Base-by-base conservation (phyloP, 2,797 vertebrate genomes). In the Tenualosa ilisha region DNA sequence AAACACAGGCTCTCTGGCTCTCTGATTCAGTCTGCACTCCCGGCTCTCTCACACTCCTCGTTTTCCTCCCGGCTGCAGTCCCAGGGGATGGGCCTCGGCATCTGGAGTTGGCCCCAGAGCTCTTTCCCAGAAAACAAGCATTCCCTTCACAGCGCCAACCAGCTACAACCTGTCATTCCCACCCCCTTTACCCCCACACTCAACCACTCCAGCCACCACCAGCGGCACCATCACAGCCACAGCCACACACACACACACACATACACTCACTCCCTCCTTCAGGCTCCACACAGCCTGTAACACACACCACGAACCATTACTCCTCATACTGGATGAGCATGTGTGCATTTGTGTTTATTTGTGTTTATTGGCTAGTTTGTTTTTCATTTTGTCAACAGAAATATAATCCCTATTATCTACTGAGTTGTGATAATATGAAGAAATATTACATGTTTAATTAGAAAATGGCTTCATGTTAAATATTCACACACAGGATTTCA, bases 111-210 rank as follows among this genome's bases (percentile, higher is more conserved):
- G 98, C 98, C 95, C 84, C 90, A 86, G 91, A 90, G 90, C 91
- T 91, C 94, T 97, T 99, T 99, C 97, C 97, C 97, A 97, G 96
- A 96, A 96, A 98, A 97, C 95, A 94, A 95, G 95, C 13, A 5
- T 93, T 94, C 93, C 93, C 95, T 96, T 97, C 93, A 94, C 92
- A 93, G 93, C 37, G 43, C 91, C 72, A 86, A 46, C 91, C 72
- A 86, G 22, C 93, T 91, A 90, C 90, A 93, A 95, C 94, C 95
- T 87, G 93, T 93, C 83, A 89, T 92, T 84, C 88, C 93, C 92
- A 88, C 88, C 88, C 86, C 90, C 92, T 92, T 88, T 88, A 88
- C 86, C 88, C 89, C 89, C 83, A 84, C 88, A n/a, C 51, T 26
- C 82, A 8, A 50, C 11, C 43, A 65, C 82, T 72, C 15, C 65